Base-by-base conservation (phyloP, 2,888 invertebrate species). In the Coronaproctus castanopsis region DNA sequence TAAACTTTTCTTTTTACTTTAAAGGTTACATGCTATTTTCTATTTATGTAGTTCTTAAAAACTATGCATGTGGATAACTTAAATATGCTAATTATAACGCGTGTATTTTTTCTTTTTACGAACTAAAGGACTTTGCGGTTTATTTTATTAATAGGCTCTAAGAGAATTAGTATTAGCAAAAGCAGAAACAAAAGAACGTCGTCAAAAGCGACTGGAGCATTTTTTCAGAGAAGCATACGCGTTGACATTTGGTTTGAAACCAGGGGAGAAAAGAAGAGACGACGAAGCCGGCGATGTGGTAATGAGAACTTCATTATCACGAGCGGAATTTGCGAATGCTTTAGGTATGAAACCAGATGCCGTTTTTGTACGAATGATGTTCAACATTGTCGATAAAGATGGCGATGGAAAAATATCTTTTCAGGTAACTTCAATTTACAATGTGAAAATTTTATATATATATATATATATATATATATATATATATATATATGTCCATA, bases 201-300 rank as follows among this genome's bases (percentile, higher is more conserved):
- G 95, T n/a, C 92, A 95, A 70, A 85, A 87, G 67, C 83, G 89
- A 65, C 72, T 96, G 58, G 95, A 95, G 70, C 74, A 92, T 75
- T 96, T 96, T 77, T 96, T 96, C 74, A 78, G 95, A 62, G 93
- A 95, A 74, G 95, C 93, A 0, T 95, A 95, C 68, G 90, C 92
- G 0, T 75, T 93, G 62, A 92, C 92, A 0, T 92, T 93, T 70
- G 92, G 92, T 0, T 72, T 92, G 3, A 75, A 86, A 55, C 91
- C 91, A 0, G 91, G 91, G 0, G 91, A 92, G 70, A 80, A 86
- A 62, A 73, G 86, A 55, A 76, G 83, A 61, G 64, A 64, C 21
- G 67, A 63, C 50, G 67, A 64, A 61, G 64, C 60, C 52, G 63
- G 62, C 21, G 63, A 63, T 19, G 75, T 87, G 61, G 86, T 91